phyloP scores from a whole-genome alignment of 2,888 invertebrate species.

The Mamestra brassicae region DNA sequence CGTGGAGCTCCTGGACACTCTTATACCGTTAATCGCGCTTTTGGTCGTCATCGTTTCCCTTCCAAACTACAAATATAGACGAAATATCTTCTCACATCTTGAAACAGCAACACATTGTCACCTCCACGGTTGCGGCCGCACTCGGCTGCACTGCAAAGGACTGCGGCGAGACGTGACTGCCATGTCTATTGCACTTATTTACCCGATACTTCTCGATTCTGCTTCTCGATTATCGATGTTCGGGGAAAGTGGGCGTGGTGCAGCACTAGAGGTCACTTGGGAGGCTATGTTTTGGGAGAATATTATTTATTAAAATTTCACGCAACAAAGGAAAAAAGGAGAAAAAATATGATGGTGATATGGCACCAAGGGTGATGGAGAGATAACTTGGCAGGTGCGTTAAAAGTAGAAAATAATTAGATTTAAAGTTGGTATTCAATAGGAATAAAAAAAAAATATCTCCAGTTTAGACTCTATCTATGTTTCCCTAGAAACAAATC shows the following conservation, averaged over 20 bases:
- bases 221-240: slow-evolving; percentile 77
- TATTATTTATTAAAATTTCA: no score
- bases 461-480: no score
- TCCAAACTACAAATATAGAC: background rate
- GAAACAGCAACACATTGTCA: slow-evolving; percentile 53
- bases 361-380: no score
- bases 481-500: no score
- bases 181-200: slow-evolving; percentile 81
- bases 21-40: background rate
- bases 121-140: slow-evolving; percentile 52
- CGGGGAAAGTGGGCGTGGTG: slow-evolving; percentile 68
- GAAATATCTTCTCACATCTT: slow-evolving; percentile 47
- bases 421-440: no score
- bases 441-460: no score
- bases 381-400: no score
- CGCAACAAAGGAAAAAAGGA: no score
- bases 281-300: background rate
- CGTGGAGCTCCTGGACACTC: no score
- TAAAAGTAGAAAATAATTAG: no score
- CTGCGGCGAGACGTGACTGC: slow-evolving; percentile 79
- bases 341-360: no score
- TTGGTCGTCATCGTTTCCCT: background rate
- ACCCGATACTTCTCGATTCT: slow-evolving; percentile 76
- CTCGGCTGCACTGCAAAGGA: slow-evolving; percentile 75
- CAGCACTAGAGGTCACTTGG: slow-evolving; percentile 28